A percentile compares a stretch with the other conserved stretches of the same genome.
Evolutionary conservation across 2,797 vertebrate genomes (phyloP).

Genomic region (Onychomys torridus): DNA sequence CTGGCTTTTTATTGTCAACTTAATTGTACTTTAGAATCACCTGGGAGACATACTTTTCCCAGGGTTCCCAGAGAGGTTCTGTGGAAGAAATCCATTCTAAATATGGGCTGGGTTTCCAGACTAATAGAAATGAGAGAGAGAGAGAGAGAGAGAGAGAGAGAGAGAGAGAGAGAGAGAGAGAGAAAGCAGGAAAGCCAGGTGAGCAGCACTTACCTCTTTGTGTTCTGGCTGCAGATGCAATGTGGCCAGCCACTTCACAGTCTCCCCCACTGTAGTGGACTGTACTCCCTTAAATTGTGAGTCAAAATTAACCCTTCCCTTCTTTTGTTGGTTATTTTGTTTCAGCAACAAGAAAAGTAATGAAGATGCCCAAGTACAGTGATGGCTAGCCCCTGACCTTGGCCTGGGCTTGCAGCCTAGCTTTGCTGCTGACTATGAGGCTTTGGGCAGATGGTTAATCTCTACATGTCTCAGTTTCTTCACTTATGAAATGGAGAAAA

Average conservation of each 20-base stretch:
- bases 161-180: too few relatives aligned
- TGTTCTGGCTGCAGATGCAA: background rate
- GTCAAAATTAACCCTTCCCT: background rate
- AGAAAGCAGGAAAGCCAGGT: background rate
- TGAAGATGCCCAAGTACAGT: background rate
- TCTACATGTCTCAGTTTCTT: background rate
- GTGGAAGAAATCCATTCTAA: too few relatives aligned
- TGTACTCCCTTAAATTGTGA: background rate
- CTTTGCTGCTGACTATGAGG: background rate
- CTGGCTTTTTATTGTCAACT: background rate
- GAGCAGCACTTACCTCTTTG: background rate
- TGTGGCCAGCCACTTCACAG: too few relatives aligned
- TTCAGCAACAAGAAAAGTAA: background rate
- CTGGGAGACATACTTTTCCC: background rate
- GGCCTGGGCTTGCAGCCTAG: background rate
- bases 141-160: too few relatives aligned
- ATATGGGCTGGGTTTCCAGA: background rate
- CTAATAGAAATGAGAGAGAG: background rate
- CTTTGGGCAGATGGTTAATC: background rate
- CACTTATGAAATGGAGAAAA: conserved; percentile 1
- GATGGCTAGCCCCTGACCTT: background rate
- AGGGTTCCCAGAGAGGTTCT: too few relatives aligned
- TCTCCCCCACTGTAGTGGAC: background rate
- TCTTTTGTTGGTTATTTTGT: background rate
- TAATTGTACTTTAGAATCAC: background rate